phyloP scores from a whole-genome alignment of 2,113 vertebrate genomes.

The Pholis gunnellus region DNA sequence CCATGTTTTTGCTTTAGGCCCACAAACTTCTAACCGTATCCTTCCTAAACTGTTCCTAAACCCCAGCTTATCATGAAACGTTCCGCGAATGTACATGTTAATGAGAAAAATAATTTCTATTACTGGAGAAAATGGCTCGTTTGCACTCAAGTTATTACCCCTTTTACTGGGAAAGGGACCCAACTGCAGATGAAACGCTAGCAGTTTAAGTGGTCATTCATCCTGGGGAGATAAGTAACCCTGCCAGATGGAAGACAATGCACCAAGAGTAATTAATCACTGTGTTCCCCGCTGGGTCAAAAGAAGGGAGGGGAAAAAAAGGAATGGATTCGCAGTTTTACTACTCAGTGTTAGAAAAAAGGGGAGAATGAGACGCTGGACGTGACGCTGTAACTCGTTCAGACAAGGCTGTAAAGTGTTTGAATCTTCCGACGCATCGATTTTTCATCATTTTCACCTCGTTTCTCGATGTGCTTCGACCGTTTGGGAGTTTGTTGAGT shows the following conservation, averaged over 20 bases:
- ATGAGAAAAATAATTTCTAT: constrained; percentile 63
- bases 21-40: constrained; percentile 1
- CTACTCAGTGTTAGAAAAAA: constrained; percentile 60
- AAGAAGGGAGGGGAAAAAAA: constrained; percentile 25
- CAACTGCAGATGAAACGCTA: constrained; percentile 53
- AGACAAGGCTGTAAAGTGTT: constrained; percentile 58
- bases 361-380: constrained; percentile 37
- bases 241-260: constrained; percentile 78
- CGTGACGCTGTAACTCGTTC: constrained; percentile 55
- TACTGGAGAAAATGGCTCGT: constrained; percentile 60
- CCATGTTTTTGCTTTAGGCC: not conserved
- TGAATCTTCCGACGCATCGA: constrained; percentile 57
- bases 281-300: constrained; percentile 66
- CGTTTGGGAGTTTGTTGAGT: not conserved
- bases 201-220: constrained; percentile 73
- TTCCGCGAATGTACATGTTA: constrained; percentile 48
- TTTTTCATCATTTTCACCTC: constrained; percentile 56
- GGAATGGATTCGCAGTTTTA: constrained; percentile 65
- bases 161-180: constrained; percentile 57
- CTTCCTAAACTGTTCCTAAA: constrained; percentile 37
- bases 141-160: constrained; percentile 63
- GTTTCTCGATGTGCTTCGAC: constrained; percentile 7
- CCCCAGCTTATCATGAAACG: constrained; percentile 20
- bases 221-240: constrained; percentile 74
- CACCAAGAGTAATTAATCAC: constrained; percentile 75